Evolutionary conservation across 2,888 invertebrate species (phyloP).

Genomic region (Galerucella calmariensis): DNA sequence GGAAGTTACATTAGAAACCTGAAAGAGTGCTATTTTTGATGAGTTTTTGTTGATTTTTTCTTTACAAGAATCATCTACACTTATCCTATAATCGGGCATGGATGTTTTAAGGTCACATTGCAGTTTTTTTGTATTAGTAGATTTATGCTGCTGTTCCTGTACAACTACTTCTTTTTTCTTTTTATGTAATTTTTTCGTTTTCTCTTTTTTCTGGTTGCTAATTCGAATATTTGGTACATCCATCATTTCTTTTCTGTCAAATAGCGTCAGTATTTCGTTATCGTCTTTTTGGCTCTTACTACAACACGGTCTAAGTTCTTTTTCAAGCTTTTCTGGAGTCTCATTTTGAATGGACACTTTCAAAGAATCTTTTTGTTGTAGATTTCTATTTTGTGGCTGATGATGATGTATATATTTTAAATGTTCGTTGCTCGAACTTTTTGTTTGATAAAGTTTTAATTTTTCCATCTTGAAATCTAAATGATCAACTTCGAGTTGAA

Average conservation of each 20-base stretch:
- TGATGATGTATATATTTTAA: constrained; percentile 53
- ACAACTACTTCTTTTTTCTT: constrained; percentile 30
- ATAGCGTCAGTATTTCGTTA: constrained; percentile 53
- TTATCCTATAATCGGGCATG: constrained; percentile 30
- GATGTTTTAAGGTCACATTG: constrained; percentile 2
- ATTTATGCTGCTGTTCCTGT: constrained; percentile 10
- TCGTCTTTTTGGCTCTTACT: constrained; percentile 37
- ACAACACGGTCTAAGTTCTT: constrained; percentile 39
- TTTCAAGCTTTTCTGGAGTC: constrained; percentile 50
- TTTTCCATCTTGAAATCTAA: constrained; percentile 55
- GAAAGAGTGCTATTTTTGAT: constrained; percentile 51
- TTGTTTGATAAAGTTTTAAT: constrained; percentile 52
- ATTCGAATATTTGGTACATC: constrained; percentile 53
- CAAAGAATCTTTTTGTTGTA: constrained; percentile 10
- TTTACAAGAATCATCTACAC: constrained; percentile 38
- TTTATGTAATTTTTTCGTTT: constrained; percentile 33
- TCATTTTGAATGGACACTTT: constrained; percentile 48
- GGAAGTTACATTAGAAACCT: constrained; percentile 50
- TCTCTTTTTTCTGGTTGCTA: constrained; percentile 42
- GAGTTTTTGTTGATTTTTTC: constrained; percentile 44
- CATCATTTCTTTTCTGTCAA: constrained; percentile 48
- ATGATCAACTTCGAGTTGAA: constrained; percentile 61
- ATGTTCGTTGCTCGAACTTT: constrained; percentile 56
- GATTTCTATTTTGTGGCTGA: constrained; percentile 6
- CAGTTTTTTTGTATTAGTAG: constrained; percentile 10